Conservation (phyloP, 92 coral and sea anemone genomes). For the Metridium senile region DNA sequence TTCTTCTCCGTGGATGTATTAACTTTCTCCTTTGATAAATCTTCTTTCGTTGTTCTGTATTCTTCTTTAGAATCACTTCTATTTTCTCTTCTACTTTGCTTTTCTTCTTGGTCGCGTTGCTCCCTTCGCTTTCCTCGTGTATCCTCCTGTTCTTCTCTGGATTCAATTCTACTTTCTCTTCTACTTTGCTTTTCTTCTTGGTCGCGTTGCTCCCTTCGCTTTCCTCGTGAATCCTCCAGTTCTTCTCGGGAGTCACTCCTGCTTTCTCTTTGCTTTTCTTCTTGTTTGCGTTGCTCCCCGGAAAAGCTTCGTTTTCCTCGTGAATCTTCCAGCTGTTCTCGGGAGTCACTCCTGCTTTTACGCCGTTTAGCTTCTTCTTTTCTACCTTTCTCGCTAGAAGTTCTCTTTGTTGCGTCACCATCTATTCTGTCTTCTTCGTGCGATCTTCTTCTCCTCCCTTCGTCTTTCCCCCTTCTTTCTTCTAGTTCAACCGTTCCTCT, state of each 20-base stretch:
- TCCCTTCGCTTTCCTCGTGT: no score
- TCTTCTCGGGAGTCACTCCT: neutral
- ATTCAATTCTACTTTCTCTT: neutral
- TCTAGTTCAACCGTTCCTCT: neutral
- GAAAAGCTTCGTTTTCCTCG: neutral
- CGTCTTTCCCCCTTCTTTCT: neutral
- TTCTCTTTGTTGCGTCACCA: neutral
- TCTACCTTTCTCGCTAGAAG: neutral
- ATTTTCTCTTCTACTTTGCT: no score
- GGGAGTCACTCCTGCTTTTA: neutral
- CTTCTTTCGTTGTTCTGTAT: neutral
- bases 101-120: no score
- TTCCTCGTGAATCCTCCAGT: neutral
- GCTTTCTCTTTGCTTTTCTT: neutral
- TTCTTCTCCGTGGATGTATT: neutral
- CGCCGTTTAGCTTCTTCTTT: neutral
- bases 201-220: neutral
- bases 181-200: neutral
- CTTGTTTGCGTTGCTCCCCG: neutral
- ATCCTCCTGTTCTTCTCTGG: neutral
- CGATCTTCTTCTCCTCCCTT: neutral
- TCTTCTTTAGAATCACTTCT: no score
- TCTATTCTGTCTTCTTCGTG: neutral
- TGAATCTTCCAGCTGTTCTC: neutral
- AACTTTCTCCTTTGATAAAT: neutral